Base-by-base conservation (phyloP, 1,140 invertebrate genomes). In the Trichonephila clavata region DNA sequence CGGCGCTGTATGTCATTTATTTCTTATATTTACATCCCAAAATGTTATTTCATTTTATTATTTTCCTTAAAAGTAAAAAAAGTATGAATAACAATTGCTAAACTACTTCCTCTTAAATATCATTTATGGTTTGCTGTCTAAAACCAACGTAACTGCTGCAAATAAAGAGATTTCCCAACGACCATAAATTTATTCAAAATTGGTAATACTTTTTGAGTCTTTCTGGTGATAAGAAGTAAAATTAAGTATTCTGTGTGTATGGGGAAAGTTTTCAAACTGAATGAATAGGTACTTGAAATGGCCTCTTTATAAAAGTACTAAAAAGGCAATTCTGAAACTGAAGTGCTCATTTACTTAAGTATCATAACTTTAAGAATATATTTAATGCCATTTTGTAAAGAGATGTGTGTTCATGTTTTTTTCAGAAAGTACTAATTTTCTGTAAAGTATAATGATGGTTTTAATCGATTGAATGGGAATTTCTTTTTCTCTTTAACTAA, bases 341-440 rank as follows among this genome's bases (percentile, higher is more conserved):
- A 77, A 77, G 71, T 39, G 65, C 68, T 77, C 71, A 77, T 77
- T 77, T 77, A 32, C 32, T 77, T 77, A 77, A 77, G 71, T 20
- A 77, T 20, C 50, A 50, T 50, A 50, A 50, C 7, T 50, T 50
- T 10, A 50, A 50, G 50, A 50, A 50, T 13, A 50, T 13, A 10
- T 50, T 50, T 32, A 77, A 27, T 18, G 6, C 27, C 32, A 77
- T 77, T 77, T 77, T 77, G 71, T 39, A 39, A 77, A 77, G 71
- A 32, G 32, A 6, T 77, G n/a, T n/a, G n/a, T 77, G 14, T 32
- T 20, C 18, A 32, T 32, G 32, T 77, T 77, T 77, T 32, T 50
- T 50, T 13, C 50, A 50, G 50, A 50, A 50, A 13, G 7, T 50
- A 50, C 50, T 13, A 13, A 7, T 50, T 50, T 50, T 50, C 10